Evolutionary conservation across 2,888 invertebrate genomes (phyloP), one percentile per base, ranked within the genome.

Genomic region (Sarcophaga rosellei): DNA sequence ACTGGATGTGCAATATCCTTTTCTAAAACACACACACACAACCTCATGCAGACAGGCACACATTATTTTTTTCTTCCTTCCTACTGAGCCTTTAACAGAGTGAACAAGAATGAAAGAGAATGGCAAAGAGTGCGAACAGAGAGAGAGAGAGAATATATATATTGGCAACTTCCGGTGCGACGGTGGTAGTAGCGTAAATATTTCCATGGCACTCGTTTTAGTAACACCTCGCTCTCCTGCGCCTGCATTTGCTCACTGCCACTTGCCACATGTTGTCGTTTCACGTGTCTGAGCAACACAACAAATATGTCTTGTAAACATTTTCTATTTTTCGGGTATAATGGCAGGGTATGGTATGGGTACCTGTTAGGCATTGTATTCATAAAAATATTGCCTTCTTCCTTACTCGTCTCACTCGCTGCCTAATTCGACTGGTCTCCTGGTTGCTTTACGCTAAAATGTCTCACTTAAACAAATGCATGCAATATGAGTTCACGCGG

Each of bases 101-200:
- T 3, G 11, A 47, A 15, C 47, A 47, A 12, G 15, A 15, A 15
- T 15, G 15, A 15, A 47, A 47, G 47, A 47, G 15, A 47, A 4
- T 4, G 47, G 15, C 3, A 15, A 15, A 47, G 15, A 47, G 11
- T 4, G 69, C 1, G 12, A 15, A 47, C 11, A 15, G 15, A 47
- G 47, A 47, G 15, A 53, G 17, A 53, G 12, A 53, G 63, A 63
- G 74, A 69, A 69, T 75, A 81, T 75, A 91, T 91, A 91, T 91
- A 91, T 91, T 91, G 91, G 90, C 89, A 90, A 90, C 91, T 91
- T 91, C 91, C 91, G 87, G 81, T 87, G 81, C 90, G 90, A 89
- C 88, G 87, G 88, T 84, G 79, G 84, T 84, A 89, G 84, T 78
- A 68, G 70, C 79, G 63, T 78, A 75, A 72, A 35, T 35, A 35